These are phyloP conservation scores for Thymallus thymallus DNA, from an alignment of 2,113 vertebrate genomes.

Conservation along the genomic window DNA sequence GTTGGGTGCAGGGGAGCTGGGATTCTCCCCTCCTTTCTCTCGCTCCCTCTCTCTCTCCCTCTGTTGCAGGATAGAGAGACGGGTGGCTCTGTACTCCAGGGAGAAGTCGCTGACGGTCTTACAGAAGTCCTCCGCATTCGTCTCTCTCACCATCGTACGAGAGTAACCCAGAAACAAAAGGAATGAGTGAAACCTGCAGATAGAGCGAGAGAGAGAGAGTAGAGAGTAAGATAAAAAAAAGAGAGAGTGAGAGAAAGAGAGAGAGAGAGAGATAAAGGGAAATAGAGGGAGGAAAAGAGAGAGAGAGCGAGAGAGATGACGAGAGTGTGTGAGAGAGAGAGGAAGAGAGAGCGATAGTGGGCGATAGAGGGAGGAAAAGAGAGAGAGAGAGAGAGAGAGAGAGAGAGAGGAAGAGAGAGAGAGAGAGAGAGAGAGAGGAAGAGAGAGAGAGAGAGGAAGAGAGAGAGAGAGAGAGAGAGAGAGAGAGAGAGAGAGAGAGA, in stretches of 20 bases:
- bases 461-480: too few species aligned
- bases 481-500: too few species aligned
- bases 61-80: conserved; percentile 65
- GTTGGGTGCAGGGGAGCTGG: conserved; percentile 30
- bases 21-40: conserved; percentile 31
- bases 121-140: conserved; percentile 70
- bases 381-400: too few species aligned
- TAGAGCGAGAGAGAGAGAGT: neutral
- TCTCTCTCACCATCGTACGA: conserved; percentile 60
- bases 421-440: too few species aligned
- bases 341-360: too few species aligned
- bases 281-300: too few species aligned
- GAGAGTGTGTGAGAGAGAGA: too few species aligned
- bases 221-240: neutral
- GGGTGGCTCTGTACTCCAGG: conserved; percentile 68
- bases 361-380: too few species aligned
- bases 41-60: conserved; percentile 56
- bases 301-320: too few species aligned
- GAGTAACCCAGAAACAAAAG: conserved; percentile 78
- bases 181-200: conserved; percentile 75
- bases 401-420: too few species aligned
- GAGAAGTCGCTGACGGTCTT: conserved; percentile 77
- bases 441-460: too few species aligned
- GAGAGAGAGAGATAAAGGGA: neutral
- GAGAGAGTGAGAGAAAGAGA: neutral